Evolutionary conservation across 2,888 invertebrate species (phyloP).

Genomic region (Himalopsyche anomala): DNA sequence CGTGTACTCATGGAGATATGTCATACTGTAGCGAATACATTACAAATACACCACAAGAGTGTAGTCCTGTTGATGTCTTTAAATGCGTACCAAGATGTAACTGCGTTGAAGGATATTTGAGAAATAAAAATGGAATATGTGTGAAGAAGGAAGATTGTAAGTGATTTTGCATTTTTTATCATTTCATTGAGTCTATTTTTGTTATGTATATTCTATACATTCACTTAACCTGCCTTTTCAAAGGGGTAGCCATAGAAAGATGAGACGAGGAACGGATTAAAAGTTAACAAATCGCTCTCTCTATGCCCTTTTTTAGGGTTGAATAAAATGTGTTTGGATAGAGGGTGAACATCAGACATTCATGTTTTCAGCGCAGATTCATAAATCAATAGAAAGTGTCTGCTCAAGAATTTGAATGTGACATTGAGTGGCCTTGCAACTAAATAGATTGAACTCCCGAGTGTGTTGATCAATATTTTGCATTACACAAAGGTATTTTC

Average conservation of each 20-base stretch:
- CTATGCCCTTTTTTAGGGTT: neutral
- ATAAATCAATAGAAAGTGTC: neutral
- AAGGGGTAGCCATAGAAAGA: neutral
- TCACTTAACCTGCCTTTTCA: neutral
- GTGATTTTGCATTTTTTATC: neutral
- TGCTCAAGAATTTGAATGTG: no score
- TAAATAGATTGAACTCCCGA: no score
- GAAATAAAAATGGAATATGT: neutral
- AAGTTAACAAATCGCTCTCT: no score
- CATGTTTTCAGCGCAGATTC: neutral
- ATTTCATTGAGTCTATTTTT: no score
- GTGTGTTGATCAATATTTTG: no score
- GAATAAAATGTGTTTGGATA: neutral
- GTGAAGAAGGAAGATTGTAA: neutral
- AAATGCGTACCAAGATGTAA: slow-evolving; percentile 32
- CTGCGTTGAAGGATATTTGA: slow-evolving; percentile 39
- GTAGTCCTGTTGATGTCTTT: neutral
- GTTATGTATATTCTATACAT: neutral
- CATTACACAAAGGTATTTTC: no score
- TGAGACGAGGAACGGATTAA: no score
- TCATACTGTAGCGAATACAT: neutral
- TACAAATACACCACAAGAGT: slow-evolving; percentile 15
- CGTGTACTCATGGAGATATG: neutral
- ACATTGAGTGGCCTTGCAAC: no score
- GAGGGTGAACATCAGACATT: neutral